phyloP scores from a whole-genome alignment of 2,888 invertebrate genomes.

The Tachina grossa region DNA sequence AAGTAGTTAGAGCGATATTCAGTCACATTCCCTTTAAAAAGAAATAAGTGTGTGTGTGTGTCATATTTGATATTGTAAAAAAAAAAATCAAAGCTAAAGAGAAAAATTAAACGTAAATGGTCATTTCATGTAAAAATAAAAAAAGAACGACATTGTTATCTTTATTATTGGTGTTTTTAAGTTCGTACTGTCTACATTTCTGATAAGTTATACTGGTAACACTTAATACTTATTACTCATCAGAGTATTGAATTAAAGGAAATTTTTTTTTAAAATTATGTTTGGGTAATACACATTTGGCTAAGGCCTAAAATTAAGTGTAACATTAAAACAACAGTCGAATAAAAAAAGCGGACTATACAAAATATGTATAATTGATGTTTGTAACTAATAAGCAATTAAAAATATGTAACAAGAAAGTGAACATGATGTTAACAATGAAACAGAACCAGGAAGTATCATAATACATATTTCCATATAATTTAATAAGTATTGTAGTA shows the following conservation, averaged over 20 bases:
- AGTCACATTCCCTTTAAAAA: constrained; percentile 17
- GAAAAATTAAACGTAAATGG: constrained; percentile 32
- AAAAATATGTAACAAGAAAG: too few relatives aligned
- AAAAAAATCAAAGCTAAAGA: not conserved
- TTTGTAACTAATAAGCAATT: not conserved
- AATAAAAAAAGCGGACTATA: not conserved
- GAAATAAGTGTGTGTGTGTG: not conserved
- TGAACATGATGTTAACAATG: too few relatives aligned
- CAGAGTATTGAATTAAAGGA: constrained; percentile 6
- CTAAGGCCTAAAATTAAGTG: not conserved
- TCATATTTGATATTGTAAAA: constrained; percentile 2
- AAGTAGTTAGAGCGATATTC: constrained; percentile 35
- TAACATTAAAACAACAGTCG: not conserved
- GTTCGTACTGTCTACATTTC: constrained; percentile 38
- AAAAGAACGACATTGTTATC: constrained; percentile 38
- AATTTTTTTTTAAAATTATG: constrained; percentile 23
- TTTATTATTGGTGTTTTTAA: constrained; percentile 53
- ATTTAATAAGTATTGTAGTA: too few relatives aligned
- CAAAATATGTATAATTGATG: not conserved
- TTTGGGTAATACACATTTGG: constrained; percentile 11
- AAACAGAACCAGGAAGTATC: too few relatives aligned
- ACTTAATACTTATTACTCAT: constrained; percentile 55
- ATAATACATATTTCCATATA: too few relatives aligned
- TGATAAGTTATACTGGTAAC: constrained; percentile 43
- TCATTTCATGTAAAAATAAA: constrained; percentile 33